Base-by-base conservation (phyloP, 2,113 vertebrate genomes). In the Telmatochromis brichardi region DNA sequence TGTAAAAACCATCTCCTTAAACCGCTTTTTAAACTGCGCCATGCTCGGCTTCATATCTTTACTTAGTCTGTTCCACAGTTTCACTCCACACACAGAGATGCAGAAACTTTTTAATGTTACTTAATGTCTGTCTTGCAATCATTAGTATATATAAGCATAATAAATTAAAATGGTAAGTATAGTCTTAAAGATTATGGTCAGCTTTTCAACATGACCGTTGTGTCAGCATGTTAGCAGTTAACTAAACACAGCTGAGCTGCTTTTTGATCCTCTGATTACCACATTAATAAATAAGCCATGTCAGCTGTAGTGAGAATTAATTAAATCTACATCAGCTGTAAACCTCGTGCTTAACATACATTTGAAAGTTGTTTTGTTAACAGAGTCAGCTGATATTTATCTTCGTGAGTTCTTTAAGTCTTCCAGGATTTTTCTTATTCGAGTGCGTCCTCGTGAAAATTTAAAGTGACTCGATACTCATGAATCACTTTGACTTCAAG, bases 401-500 rank as follows among this genome's bases (percentile, higher is more conserved):
- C 42, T n/a, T 31, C 1, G 3, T 8, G 26, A 0, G 15, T 31
- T 50, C 42, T 50, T 50, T 19, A 7, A 45, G 26, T 28, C 42
- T 78, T 31, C 23, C 71, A 50, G 45, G 33, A 23, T 5, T 82
- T 82, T 73, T 45, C 37, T 76, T 45, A 71, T 86, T 58, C 51
- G n/a, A 85, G 47, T 15, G 50, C 1, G 26, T 71, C 33, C 9
- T 47, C 3, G 8, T 28, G 71, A 47, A 53, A 83, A 83, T 84
- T 84, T n/a, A 76, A 84, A 86, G 23, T 9, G 40, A 73, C 71
- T 63, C 63, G 6, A 89, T 76, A 47, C 50, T 47, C 76, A 21
- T 71, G 87, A 33, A 92, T 85, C 53, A 40, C 3, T 89, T 68
- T 82, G 33, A 78, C 53, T 88, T 80, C 31, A 40, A 83, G 51